Base-by-base conservation (phyloP, 35 echinoderm and acorn worm species). In the Apostichopus japonicus region DNA sequence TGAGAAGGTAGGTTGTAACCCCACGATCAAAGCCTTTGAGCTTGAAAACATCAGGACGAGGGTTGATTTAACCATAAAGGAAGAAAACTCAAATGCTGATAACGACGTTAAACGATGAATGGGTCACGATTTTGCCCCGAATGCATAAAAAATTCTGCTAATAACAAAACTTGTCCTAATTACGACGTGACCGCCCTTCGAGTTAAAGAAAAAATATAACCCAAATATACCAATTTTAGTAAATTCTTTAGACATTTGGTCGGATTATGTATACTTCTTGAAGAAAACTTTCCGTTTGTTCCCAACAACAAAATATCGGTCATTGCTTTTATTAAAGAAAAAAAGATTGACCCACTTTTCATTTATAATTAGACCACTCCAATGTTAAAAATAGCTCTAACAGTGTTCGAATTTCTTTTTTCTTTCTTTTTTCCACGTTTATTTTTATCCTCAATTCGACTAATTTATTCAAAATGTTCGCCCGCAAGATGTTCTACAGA, bases 111-210 rank as follows among this genome's bases (percentile, higher is more conserved):
- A 67, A 67, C 11, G 63, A 67, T 67, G 63, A 67, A 67, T 67
- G 63, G 63, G 63, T 67, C 63, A 67, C 63, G 63, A 67, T 67
- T 44, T 67, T 10, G 63, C 63, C 63, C 63, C 63, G 63, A 67
- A 67, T 67, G 63, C 63, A 67, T 67, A 67, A 11, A 67, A 67
- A 17, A 15, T 67, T 67, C 4, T 8, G 63, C 4, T 67, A 67
- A 67, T 67, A 67, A 67, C 63, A 67, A 67, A 67, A 67, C 63
- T 19, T 67, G 63, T 67, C 63, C 63, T 67, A 67, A 67, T 67
- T 67, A 67, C 11, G 63, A 67, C 11, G 19, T 10, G 63, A 67
- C 63, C 63, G 7, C 63, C 63, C 63, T 67, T 67, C 19, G 63
- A 67, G 63, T 15, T 67, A 19, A 67, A 67, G 63, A 67, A 67